Evolutionary conservation across 2,888 invertebrate genomes (phyloP).

Genomic region (Galeruca laticollis): DNA sequence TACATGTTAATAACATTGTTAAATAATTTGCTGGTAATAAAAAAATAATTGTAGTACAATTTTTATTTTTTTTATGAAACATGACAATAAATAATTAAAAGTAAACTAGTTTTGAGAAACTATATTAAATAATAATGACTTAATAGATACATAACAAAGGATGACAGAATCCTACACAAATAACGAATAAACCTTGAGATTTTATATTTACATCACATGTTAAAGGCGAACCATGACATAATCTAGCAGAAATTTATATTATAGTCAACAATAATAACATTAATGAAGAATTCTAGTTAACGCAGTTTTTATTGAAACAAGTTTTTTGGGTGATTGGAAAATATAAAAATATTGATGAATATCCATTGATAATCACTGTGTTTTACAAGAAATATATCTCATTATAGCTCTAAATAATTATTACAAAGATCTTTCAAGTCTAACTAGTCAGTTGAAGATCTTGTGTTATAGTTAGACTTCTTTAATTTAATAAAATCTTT

Average conservation of each 20-base stretch:
- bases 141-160: constrained; percentile 6
- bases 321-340: neutral
- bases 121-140: neutral
- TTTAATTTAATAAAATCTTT: too few species aligned
- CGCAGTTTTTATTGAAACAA: neutral
- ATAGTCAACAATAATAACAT: constrained; percentile 12
- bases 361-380: too few species aligned
- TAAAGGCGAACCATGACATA: constrained; percentile 28
- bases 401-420: too few species aligned
- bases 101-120: neutral
- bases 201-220: constrained; percentile 3
- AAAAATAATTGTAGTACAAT: too few species aligned
- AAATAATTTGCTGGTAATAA: too few species aligned
- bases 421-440: too few species aligned
- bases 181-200: constrained; percentile 10
- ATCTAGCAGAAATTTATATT: constrained; percentile 19
- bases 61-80: too few species aligned
- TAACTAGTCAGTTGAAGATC: too few species aligned
- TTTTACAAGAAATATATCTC: too few species aligned
- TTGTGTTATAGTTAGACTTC: too few species aligned
- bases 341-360: too few species aligned
- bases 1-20: too few species aligned
- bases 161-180: neutral
- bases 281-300: neutral
- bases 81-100: neutral